Conservation (phyloP, 2,797 vertebrate genomes). For the Helostoma temminkii region DNA sequence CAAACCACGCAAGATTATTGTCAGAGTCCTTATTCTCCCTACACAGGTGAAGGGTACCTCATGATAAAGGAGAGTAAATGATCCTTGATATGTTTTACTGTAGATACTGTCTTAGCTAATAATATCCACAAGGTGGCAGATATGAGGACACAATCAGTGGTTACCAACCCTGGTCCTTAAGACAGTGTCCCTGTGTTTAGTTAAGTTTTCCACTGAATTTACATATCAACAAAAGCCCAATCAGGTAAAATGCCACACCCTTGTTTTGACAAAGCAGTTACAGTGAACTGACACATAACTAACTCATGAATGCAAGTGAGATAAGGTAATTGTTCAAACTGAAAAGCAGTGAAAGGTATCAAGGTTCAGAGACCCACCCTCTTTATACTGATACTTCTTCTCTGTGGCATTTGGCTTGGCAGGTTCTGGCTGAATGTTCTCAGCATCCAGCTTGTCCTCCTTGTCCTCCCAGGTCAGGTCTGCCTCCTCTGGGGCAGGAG, state of each 20-base stretch:
- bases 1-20: too few species aligned
- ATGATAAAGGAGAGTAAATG: too few species aligned
- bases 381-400: conserved; percentile 96
- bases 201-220: conserved; percentile 14
- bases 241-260: conserved; percentile 18
- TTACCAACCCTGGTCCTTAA: too few species aligned
- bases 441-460: conserved; percentile 92
- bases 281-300: background rate
- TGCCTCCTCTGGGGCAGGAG: conserved; percentile 84
- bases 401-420: conserved; percentile 63
- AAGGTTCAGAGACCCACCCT: conserved; percentile 82
- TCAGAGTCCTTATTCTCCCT: too few species aligned
- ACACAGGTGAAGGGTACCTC: too few species aligned
- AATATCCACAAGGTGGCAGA: too few species aligned
- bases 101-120: too few species aligned
- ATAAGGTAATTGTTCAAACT: conserved; percentile 20
- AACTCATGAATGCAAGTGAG: background rate
- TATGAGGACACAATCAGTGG: too few species aligned
- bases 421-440: conserved; percentile 89
- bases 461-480: conserved; percentile 98
- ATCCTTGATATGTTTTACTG: too few species aligned
- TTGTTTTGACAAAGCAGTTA: conserved; percentile 6
- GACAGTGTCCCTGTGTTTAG: too few species aligned
- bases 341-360: conserved; percentile 5
- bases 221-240: background rate